A percentile compares a stretch with the other conserved stretches of the same genome.
These are phyloP conservation scores for Ceyx margarethae DNA, from an alignment of 2,113 vertebrate genomes.

Conservation along the genomic window DNA sequence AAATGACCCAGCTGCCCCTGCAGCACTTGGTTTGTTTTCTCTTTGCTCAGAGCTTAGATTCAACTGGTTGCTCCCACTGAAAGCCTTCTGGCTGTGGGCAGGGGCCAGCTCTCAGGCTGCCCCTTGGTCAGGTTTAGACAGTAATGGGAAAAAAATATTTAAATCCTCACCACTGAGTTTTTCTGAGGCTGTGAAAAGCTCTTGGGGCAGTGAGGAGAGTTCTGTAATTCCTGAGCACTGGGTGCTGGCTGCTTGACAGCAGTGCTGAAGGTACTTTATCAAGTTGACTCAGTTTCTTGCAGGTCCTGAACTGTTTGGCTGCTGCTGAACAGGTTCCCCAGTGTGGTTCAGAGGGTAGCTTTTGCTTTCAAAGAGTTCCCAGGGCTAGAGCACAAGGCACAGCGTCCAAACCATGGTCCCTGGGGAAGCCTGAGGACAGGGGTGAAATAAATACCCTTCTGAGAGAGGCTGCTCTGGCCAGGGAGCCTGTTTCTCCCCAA, in stretches of 20 bases:
- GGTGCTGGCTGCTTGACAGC: fast-evolving
- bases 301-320: neutral
- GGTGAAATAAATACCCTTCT: neutral
- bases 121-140: neutral
- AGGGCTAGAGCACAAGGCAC: neutral
- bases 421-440: fast-evolving
- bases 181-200: neutral
- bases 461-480: neutral
- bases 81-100: neutral
- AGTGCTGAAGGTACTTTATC: neutral
- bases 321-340: neutral
- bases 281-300: neutral
- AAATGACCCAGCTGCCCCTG: neutral
- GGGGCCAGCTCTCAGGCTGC: neutral
- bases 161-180: neutral
- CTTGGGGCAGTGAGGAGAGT: neutral
- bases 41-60: neutral
- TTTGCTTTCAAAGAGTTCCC: neutral
- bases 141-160: neutral
- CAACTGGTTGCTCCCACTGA: neutral
- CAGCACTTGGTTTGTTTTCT: no score
- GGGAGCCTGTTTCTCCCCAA: fast-evolving
- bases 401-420: neutral
- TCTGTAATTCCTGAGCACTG: neutral
- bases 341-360: neutral